A percentile compares a stretch with the other conserved stretches of the same genome.
Evolutionary conservation across 2,888 invertebrate genomes (phyloP).

Genomic region (Lasioglossum leucozonium): DNA sequence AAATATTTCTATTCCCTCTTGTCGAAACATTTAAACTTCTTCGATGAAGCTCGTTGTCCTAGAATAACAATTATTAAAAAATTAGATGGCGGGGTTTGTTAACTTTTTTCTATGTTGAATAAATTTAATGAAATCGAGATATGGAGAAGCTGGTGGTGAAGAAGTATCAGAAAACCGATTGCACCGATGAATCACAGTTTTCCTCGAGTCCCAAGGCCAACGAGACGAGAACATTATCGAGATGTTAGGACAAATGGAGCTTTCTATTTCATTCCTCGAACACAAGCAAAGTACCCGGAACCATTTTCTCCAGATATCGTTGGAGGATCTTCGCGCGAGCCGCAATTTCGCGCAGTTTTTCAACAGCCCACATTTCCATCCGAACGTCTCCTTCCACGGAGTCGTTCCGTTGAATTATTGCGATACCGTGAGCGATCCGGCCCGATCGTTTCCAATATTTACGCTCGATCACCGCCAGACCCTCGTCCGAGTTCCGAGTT

Average conservation of each 20-base stretch:
- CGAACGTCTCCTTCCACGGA: conserved; percentile 10
- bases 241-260: neutral
- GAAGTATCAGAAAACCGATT: neutral
- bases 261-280: neutral
- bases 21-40: neutral
- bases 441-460: conserved; percentile 15
- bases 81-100: neutral
- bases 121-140: neutral
- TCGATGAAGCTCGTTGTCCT: neutral
- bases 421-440: neutral
- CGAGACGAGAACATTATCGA: neutral
- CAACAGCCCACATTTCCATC: neutral
- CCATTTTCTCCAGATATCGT: neutral
- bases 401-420: neutral
- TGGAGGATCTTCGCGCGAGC: neutral
- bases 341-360: neutral
- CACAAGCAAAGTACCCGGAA: neutral
- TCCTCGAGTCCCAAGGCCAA: neutral
- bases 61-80: neutral
- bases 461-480: neutral
- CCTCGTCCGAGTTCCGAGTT: conserved; percentile 15
- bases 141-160: neutral
- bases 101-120: no score
- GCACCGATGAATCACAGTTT: neutral
- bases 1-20: neutral